phyloP scores from a whole-genome alignment of 2,888 invertebrate genomes.

The Argyresthia goedartella region DNA sequence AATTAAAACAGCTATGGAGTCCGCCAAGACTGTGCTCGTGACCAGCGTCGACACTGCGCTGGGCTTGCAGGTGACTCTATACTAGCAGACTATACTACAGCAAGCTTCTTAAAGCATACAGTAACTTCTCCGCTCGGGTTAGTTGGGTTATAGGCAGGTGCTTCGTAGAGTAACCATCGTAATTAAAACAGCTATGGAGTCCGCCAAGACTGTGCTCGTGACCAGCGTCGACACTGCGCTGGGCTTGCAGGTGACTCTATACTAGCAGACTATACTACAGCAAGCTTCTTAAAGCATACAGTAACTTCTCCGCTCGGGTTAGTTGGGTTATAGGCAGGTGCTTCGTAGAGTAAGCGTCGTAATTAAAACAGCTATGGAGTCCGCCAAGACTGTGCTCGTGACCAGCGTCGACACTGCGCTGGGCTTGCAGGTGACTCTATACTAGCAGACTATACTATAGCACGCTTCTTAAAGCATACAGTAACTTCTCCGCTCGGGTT shows the following conservation, averaged over 20 bases:
- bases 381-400: constrained; percentile 81
- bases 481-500: no score
- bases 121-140: no score
- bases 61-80: constrained; percentile 75
- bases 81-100: no score
- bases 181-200: constrained; percentile 68
- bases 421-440: constrained; percentile 75
- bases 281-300: neutral
- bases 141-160: no score
- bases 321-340: no score
- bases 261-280: no score
- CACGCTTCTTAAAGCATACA: neutral
- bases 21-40: constrained; percentile 81
- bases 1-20: constrained; percentile 68
- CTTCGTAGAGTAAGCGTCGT: constrained; percentile 79
- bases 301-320: no score
- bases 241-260: constrained; percentile 75
- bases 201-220: constrained; percentile 81
- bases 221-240: constrained; percentile 86
- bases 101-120: neutral
- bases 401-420: constrained; percentile 86
- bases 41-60: constrained; percentile 86
- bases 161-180: constrained; percentile 79
- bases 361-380: constrained; percentile 68
- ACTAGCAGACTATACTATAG: no score